Percentiles rank a stretch among this genome's conserved stretches.
These are phyloP conservation scores for Hemaris fuciformis DNA, from an alignment of 2,888 invertebrate species.

Conservation along the genomic window DNA sequence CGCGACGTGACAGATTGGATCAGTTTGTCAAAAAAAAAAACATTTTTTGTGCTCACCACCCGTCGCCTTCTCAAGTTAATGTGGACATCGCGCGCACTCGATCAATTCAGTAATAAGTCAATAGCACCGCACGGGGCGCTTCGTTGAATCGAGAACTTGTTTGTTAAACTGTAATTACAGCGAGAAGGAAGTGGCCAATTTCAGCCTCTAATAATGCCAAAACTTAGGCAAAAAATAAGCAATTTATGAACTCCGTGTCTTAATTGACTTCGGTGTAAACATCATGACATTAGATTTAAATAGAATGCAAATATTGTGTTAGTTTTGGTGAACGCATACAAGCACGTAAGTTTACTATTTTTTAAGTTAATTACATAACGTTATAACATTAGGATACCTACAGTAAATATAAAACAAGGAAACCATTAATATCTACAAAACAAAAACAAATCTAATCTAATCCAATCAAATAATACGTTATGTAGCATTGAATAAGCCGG, in stretches of 20 bases:
- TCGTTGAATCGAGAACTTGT: neutral
- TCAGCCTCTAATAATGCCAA: neutral
- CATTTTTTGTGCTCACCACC: neutral
- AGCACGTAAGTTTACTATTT: neutral
- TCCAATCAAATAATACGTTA: neutral
- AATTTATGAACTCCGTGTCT: neutral
- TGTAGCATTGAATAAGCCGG: neutral
- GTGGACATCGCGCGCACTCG: neutral
- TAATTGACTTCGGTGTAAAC: neutral
- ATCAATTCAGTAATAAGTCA: neutral
- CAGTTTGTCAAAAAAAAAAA: neutral
- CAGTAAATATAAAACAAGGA: neutral
- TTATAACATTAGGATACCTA: neutral
- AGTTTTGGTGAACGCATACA: neutral
- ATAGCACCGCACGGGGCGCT: neutral
- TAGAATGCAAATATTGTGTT: neutral
- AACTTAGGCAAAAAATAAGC: neutral
- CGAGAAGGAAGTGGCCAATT: neutral
- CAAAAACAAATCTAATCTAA: neutral
- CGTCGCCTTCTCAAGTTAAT: conserved; percentile 1
- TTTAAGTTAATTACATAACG: neutral
- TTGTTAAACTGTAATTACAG: neutral
- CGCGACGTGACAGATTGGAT: neutral
- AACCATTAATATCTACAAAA: neutral
- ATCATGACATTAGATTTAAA: neutral